phyloP scores from a whole-genome alignment of 2,888 invertebrate species.

The Campopleginae sp. region DNA sequence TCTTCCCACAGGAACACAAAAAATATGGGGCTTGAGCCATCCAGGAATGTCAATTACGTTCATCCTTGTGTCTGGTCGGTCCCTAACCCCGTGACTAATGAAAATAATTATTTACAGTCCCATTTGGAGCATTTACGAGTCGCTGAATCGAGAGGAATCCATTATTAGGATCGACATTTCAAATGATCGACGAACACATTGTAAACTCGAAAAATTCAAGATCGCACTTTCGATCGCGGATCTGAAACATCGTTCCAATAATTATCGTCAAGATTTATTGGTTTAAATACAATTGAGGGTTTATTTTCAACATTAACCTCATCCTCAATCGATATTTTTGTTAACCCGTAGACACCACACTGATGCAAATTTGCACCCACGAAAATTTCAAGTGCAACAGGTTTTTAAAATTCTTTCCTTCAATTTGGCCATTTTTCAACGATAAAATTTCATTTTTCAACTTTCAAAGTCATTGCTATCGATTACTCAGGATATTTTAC shows the following conservation, averaged over 20 bases:
- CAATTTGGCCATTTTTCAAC: no score
- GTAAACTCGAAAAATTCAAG: background rate
- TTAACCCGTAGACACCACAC: no score
- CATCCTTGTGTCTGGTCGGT: background rate
- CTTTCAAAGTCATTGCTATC: no score
- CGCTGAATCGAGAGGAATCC: background rate
- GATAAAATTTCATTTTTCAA: no score
- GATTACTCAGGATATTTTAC: no score
- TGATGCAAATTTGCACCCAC: no score
- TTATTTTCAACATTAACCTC: background rate
- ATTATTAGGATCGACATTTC: background rate
- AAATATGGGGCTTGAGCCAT: background rate
- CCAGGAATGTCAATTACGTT: constrained; percentile 24
- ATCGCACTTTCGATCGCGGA: no score
- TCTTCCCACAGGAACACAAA: background rate
- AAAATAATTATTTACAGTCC: background rate
- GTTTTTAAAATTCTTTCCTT: no score
- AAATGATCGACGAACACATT: background rate
- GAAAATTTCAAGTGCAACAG: no score
- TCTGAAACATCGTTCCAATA: background rate
- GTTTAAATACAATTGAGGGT: background rate
- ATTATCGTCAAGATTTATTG: background rate
- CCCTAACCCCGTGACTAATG: background rate
- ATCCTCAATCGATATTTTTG: background rate
- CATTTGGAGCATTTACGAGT: background rate